These are phyloP conservation scores for Tympanuchus pallidicinctus DNA, from an alignment of 2,113 vertebrate genomes.

Conservation along the genomic window DNA sequence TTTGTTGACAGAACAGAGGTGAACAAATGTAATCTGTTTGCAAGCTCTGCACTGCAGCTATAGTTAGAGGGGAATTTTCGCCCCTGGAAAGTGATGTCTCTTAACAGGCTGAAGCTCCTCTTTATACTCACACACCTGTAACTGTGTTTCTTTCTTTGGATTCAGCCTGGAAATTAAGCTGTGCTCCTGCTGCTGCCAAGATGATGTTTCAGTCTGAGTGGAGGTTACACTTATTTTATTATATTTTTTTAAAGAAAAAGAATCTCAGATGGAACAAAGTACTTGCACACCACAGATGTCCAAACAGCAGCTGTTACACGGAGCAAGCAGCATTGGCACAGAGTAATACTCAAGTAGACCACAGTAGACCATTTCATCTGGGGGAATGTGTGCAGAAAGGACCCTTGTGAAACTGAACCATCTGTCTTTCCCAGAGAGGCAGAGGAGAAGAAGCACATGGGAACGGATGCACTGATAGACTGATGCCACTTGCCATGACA, in stretches of 20 bases:
- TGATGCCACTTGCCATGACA: slow-evolving; percentile 5
- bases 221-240: neutral
- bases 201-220: neutral
- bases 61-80: neutral
- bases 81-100: neutral
- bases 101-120: neutral
- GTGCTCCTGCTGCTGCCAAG: rapidly evolving
- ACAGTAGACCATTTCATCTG: neutral
- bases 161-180: neutral
- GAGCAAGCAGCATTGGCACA: neutral
- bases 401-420: neutral
- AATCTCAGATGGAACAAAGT: neutral
- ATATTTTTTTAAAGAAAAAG: neutral
- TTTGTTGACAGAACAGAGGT: slow-evolving; percentile 40
- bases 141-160: neutral
- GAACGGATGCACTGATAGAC: neutral
- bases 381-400: neutral
- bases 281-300: neutral
- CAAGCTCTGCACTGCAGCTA: neutral
- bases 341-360: neutral
- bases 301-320: neutral
- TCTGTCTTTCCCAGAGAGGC: neutral
- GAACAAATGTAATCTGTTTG: slow-evolving; percentile 1
- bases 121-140: neutral
- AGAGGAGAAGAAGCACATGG: neutral